phyloP scores from a whole-genome alignment of 2,888 invertebrate species.

The Orthosia incerta region DNA sequence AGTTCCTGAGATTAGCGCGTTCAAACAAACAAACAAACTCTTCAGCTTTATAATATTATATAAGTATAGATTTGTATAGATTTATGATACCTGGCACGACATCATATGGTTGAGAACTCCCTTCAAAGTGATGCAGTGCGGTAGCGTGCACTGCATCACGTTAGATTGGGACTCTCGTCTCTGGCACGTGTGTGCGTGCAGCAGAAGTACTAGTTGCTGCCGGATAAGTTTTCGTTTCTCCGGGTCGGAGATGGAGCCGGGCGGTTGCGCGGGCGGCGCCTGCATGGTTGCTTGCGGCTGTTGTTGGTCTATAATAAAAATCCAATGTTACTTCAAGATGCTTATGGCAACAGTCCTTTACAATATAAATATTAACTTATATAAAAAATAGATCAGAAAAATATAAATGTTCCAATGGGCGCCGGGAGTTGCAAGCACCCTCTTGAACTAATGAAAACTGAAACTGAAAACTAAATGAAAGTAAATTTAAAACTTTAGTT shows the following conservation, averaged over 20 bases:
- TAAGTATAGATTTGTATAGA: too few species aligned
- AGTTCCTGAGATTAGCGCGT: too few species aligned
- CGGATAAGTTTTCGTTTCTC: constrained; percentile 99
- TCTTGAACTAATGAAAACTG: too few species aligned
- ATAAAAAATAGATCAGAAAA: too few species aligned
- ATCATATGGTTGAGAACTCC: constrained; percentile 99
- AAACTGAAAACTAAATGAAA: too few species aligned
- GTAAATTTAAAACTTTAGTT: too few species aligned
- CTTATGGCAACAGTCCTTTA: constrained; percentile 14
- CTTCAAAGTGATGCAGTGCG: constrained; percentile 99
- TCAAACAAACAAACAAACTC: too few species aligned
- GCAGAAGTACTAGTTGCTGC: constrained; percentile 98
- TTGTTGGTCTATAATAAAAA: constrained; percentile 13
- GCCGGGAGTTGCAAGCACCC: too few species aligned
- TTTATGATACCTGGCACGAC: constrained; percentile 94
- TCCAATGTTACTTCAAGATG: constrained; percentile 1
- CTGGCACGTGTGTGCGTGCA: constrained; percentile 99
- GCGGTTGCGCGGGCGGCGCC: constrained; percentile 80
- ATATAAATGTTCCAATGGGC: too few species aligned
- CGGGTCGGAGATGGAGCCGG: constrained; percentile 94
- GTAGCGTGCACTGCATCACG: constrained; percentile 96
- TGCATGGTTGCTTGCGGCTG: constrained; percentile 88
- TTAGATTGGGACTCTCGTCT: constrained; percentile 97
- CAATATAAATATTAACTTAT: neutral
- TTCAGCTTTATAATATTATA: too few species aligned